phyloP scores from a whole-genome alignment of 2,113 vertebrate genomes.

The Callipepla californica region DNA sequence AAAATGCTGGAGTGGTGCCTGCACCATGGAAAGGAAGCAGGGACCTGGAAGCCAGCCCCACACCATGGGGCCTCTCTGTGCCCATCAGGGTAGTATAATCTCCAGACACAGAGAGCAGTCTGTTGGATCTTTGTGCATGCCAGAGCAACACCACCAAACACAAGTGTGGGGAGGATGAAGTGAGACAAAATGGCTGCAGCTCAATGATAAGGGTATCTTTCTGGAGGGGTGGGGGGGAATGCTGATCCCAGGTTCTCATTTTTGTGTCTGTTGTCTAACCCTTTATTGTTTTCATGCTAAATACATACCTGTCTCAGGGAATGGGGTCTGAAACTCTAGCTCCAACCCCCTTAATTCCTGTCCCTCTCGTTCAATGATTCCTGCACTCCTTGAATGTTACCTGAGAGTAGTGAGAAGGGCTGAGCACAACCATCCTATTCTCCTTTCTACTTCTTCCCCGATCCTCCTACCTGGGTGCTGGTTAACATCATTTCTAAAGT shows the following conservation, averaged over 20 bases:
- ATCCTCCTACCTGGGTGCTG: fast-evolving
- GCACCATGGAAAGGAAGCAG: neutral
- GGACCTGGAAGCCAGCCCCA: neutral
- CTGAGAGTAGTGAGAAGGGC: neutral
- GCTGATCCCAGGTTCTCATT: neutral
- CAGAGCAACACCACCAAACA: neutral
- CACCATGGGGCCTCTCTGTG: neutral
- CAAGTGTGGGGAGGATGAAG: neutral
- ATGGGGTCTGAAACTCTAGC: neutral
- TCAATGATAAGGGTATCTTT: neutral
- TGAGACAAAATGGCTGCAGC: neutral
- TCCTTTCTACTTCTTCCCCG: fast-evolving
- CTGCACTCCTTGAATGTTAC: neutral
- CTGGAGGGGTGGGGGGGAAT: neutral
- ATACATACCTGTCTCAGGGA: neutral
- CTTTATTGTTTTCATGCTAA: neutral
- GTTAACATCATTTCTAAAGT: neutral
- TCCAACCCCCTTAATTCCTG: neutral
- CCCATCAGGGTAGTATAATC: neutral
- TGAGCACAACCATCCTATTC: neutral
- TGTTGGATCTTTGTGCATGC: neutral
- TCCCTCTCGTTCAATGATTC: neutral
- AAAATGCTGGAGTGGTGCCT: neutral
- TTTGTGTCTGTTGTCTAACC: neutral
- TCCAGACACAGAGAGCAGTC: neutral